Conservation (phyloP, 2,113 vertebrate genomes). For the Ceyx cyanopectus region DNA sequence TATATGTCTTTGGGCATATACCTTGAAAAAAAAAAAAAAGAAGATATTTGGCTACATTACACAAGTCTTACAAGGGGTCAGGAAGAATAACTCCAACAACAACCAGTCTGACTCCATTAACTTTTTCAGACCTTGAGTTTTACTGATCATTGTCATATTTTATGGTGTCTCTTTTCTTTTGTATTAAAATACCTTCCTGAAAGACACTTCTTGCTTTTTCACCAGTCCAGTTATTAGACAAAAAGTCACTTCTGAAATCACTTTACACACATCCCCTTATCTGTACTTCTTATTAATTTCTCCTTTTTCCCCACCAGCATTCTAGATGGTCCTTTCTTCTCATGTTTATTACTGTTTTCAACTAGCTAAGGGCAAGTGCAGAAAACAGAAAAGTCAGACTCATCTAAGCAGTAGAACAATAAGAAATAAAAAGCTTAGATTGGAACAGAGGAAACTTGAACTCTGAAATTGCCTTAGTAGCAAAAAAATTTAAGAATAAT, state of each 20-base stretch:
- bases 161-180: background rate
- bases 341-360: background rate
- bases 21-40: background rate
- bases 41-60: background rate
- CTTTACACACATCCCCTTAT: fast-evolving
- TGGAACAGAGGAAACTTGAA: too few relatives aligned
- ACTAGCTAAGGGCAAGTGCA: background rate
- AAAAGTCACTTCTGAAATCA: background rate
- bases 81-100: background rate
- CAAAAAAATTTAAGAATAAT: too few relatives aligned
- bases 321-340: background rate
- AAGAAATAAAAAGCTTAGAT: too few relatives aligned
- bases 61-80: background rate
- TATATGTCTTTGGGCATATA: background rate
- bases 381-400: background rate
- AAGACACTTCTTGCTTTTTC: background rate
- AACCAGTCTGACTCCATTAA: background rate
- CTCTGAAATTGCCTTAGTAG: too few relatives aligned
- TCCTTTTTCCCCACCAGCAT: background rate
- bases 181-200: background rate
- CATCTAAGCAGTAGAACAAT: background rate
- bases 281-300: background rate
- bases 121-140: background rate
- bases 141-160: background rate
- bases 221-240: background rate